phyloP scores from a whole-genome alignment of 2,888 invertebrate genomes.

The Rhamphomyia laevipes region DNA sequence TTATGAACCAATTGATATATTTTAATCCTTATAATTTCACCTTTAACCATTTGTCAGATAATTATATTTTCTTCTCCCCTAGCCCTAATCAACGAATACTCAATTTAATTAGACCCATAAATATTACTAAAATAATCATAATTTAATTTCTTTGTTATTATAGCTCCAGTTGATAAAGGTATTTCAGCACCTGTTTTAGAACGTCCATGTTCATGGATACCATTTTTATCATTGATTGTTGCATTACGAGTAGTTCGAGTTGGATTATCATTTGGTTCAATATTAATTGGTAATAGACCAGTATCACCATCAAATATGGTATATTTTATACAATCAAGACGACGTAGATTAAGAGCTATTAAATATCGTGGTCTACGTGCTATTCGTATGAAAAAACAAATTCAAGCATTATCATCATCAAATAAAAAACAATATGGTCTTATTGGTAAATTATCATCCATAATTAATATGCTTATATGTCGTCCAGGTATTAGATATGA shows the following conservation, averaged over 20 bases:
- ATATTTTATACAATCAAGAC: constrained; percentile 29
- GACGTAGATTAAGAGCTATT: constrained; percentile 28
- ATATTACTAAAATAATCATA: background rate
- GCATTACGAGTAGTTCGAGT: constrained; percentile 25
- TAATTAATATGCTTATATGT: constrained; percentile 25
- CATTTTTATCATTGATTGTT: constrained; percentile 29
- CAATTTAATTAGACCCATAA: too few relatives aligned
- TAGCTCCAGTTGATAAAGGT: constrained; percentile 8
- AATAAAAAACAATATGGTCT: constrained; percentile 15
- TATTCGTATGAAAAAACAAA: constrained; percentile 20
- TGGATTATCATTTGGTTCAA: constrained; percentile 24
- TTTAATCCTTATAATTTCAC: too few relatives aligned
- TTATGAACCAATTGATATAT: too few relatives aligned
- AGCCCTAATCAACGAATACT: too few relatives aligned
- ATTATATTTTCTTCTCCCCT: too few relatives aligned
- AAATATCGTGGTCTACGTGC: constrained; percentile 25
- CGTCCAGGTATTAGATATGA: constrained; percentile 22
- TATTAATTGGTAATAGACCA: constrained; percentile 28
- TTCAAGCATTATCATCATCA: too few relatives aligned
- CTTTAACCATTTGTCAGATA: too few relatives aligned
- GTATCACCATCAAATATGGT: constrained; percentile 25
- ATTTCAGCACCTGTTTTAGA: constrained; percentile 14
- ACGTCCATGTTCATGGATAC: constrained; percentile 31
- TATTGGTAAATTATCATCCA: constrained; percentile 16
- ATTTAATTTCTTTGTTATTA: background rate